These are phyloP conservation scores for Eustalomyia histrio DNA, from an alignment of 2,888 invertebrate genomes.

Conservation along the genomic window DNA sequence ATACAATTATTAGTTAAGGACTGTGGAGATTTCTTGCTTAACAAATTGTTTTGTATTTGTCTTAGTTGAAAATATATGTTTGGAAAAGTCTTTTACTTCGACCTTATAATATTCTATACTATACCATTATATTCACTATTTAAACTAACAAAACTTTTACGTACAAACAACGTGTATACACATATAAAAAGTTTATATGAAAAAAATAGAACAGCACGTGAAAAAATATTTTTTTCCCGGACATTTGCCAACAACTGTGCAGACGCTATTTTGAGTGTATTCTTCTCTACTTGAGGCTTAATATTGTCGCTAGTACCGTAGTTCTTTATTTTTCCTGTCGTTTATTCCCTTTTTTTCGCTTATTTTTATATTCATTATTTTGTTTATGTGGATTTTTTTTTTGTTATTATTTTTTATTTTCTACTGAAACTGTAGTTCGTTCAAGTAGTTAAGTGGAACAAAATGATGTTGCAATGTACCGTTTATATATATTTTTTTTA, in stretches of 20 bases:
- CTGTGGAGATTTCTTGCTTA: neutral
- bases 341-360: conserved; percentile 33
- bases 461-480: conserved; percentile 58
- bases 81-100: neutral
- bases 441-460: conserved; percentile 64
- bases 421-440: conserved; percentile 52
- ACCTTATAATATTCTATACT: conserved; percentile 4
- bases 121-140: conserved; percentile 14
- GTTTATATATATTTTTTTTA: conserved; percentile 22
- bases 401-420: conserved; percentile 2
- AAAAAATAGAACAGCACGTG: conserved; percentile 3
- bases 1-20: conserved; percentile 6
- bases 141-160: conserved; percentile 53
- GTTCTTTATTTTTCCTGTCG: conserved; percentile 21
- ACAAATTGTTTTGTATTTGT: neutral
- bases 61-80: neutral
- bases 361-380: conserved; percentile 61
- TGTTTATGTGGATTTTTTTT: conserved; percentile 25
- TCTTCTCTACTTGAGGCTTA: conserved; percentile 59
- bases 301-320: conserved; percentile 50
- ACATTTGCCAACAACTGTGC: conserved; percentile 57
- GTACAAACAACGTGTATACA: conserved; percentile 30
- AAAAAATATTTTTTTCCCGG: conserved; percentile 40
- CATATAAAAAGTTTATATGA: conserved; percentile 2
- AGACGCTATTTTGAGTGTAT: conserved; percentile 47